A percentile compares a stretch with the other conserved stretches of the same genome.
These are phyloP conservation scores for Fissipunctia ypsillon DNA, from an alignment of 2,888 invertebrate genomes.

Conservation along the genomic window DNA sequence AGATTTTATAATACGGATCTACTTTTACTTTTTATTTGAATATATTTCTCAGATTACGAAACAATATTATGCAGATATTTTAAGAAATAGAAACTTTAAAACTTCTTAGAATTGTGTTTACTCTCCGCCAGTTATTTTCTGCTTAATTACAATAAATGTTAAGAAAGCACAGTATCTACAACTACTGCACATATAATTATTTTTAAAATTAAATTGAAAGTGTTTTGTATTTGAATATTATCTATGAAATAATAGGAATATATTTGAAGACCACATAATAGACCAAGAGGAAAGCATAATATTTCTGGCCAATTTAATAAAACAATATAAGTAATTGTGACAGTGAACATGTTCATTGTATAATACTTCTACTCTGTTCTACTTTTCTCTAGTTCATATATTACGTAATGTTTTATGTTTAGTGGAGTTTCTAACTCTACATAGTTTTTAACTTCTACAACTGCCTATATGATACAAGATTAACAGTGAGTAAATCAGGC, in stretches of 20 bases:
- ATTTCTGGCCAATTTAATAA: too few species aligned
- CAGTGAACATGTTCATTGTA: neutral
- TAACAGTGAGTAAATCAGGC: neutral
- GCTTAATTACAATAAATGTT: constrained; percentile 24
- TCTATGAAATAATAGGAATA: neutral
- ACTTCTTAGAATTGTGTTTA: constrained; percentile 33
- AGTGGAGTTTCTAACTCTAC: neutral
- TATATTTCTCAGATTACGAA: constrained; percentile 24
- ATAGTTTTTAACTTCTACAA: neutral
- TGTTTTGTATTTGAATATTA: neutral
- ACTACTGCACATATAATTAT: neutral
- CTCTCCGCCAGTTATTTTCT: constrained; percentile 12
- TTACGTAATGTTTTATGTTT: neutral
- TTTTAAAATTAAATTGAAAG: constrained; percentile 1
- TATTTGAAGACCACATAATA: neutral
- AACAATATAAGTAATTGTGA: too few species aligned
- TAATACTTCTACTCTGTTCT: neutral
- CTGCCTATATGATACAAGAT: neutral
- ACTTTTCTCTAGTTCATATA: neutral
- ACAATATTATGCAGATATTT: constrained; percentile 17
- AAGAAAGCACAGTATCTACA: constrained; percentile 27
- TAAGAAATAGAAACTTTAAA: constrained; percentile 12
- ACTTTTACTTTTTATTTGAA: constrained; percentile 47
- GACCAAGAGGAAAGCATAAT: too few species aligned
- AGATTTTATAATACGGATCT: neutral